Evolutionary conservation across 53 echinoderm and acorn worm species (phyloP), one percentile per base, ranked within the genome.

Genomic region (Henricia sp.): DNA sequence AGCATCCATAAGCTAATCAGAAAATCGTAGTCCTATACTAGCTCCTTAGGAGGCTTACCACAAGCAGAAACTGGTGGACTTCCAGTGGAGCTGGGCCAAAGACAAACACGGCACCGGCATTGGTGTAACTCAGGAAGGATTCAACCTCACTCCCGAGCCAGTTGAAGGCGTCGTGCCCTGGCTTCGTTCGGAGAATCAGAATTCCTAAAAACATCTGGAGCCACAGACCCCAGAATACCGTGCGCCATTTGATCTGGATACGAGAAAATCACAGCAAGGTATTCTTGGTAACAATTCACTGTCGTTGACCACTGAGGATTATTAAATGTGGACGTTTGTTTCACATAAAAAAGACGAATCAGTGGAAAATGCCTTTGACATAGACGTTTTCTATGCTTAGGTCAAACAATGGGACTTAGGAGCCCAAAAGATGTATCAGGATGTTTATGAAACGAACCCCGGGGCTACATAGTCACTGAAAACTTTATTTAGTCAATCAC

Each of bases 201-300:
- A 97, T 75, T 0, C 92, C 97, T 10, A 94, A 76, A 43, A 92
- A 85, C 2, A 95, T 64, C 80, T 97, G 97, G 9, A 97, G 88
- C 65, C 89, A 92, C 64, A 97, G 85, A 12, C 97, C 97, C 97
- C 97, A 97, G 71, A 92, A 90, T 37, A 97, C 92, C 1, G 97
- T 92, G 69, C 90, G 82, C 97, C 97, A 97, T 44, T 86, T 82
- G 65, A 97, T 90, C 97, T 96, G 85, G 53, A 67, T 28, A 40
- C 1, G 14, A 64, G 46, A 60, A 60, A 8, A 60, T 5, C 13
- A 44, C 44, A 44, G 6, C 4, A 8, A 6, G 69, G 69, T 10
- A 29, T 68, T 68, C 20, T 68, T 35, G 9, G 6, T 6, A 5
- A 68, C 20, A 29, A 30, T 36, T 36, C 8, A 8, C n/a, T n/a